Evolutionary conservation across 2,888 invertebrate genomes (phyloP).

Genomic region (Drosophila silvestris): DNA sequence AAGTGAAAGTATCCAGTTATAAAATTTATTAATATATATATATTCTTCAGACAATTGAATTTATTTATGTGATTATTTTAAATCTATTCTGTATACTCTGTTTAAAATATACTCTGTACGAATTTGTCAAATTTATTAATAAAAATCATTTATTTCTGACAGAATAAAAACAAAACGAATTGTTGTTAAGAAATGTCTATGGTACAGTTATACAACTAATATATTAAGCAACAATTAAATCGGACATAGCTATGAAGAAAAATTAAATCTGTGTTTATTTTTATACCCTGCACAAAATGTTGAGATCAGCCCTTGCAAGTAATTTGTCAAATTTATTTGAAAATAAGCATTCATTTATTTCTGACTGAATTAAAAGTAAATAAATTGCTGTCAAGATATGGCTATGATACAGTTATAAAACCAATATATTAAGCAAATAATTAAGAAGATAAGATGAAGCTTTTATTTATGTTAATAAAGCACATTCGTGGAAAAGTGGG

Average conservation of each 20-base stretch:
- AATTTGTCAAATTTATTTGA: conserved; percentile 16
- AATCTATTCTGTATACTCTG: background rate
- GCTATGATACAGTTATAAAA: background rate
- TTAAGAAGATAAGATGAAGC: conserved; percentile 7
- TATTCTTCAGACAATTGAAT: background rate
- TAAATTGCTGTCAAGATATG: conserved; percentile 7
- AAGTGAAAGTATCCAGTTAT: background rate
- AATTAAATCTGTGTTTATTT: background rate
- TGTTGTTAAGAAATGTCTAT: background rate
- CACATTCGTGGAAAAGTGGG: conserved; percentile 45
- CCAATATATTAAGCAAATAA: conserved; percentile 20
- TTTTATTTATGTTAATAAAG: conserved; percentile 31
- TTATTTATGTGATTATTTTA: background rate
- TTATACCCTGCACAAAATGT: background rate
- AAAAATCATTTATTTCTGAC: background rate
- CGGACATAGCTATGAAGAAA: background rate
- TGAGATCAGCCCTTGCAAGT: background rate
- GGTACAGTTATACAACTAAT: background rate
- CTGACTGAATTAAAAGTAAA: background rate
- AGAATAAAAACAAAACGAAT: background rate
- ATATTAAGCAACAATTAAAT: conserved; percentile 11
- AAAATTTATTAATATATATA: background rate
- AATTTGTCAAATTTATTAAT: conserved; percentile 13
- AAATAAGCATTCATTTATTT: background rate
- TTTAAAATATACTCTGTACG: background rate